phyloP scores from a whole-genome alignment of 2,797 vertebrate genomes.

The Leucoraja ocellata region DNA sequence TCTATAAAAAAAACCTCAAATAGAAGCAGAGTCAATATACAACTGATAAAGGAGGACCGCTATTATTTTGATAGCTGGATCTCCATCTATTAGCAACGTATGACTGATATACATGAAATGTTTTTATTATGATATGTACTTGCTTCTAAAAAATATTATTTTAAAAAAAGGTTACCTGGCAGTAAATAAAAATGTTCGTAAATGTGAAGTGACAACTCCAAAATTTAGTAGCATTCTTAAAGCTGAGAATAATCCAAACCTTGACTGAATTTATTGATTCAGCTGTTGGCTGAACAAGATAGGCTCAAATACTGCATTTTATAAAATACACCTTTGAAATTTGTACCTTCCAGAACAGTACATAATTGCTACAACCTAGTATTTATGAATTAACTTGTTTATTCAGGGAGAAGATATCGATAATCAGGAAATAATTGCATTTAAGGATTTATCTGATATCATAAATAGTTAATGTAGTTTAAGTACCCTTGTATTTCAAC shows the following conservation, averaged over 20 bases:
- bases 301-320: not conserved
- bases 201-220: not conserved
- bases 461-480: not conserved
- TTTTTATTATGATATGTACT: no score
- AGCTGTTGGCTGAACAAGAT: not conserved
- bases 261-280: not conserved
- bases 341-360: not conserved
- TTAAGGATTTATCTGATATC: not conserved
- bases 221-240: not conserved
- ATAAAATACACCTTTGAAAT: not conserved
- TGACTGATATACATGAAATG: no score
- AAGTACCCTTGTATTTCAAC: not conserved
- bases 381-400: not conserved
- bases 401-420: not conserved
- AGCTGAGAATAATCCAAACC: not conserved
- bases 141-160: no score
- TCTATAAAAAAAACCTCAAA: no score
- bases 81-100: no score
- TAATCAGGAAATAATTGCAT: not conserved
- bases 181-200: not conserved
- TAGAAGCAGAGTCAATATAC: no score
- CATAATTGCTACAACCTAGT: not conserved
- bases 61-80: no score
- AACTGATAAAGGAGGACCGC: no score
- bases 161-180: not conserved